Evolutionary conservation across 2,113 vertebrate genomes (phyloP).

Genomic region (Formicarius rufipectus): DNA sequence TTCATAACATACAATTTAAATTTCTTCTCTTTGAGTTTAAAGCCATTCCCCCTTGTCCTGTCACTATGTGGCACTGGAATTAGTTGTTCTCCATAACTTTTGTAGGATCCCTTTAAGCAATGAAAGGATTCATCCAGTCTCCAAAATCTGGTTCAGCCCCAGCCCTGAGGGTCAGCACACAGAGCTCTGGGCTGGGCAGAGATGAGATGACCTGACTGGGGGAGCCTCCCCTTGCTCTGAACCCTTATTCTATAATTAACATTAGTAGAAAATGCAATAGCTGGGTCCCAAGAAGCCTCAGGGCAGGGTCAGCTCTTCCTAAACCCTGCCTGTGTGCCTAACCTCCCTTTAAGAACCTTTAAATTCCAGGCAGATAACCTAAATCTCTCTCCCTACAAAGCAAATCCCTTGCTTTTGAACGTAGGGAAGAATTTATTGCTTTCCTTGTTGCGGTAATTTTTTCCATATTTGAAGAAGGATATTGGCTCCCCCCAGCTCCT

Average conservation of each 20-base stretch:
- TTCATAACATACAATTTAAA: not conserved
- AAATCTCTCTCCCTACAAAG: constrained; percentile 3
- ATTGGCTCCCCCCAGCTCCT: not conserved
- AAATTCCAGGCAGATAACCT: not conserved
- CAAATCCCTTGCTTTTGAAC: constrained; percentile 12
- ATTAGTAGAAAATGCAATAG: not conserved
- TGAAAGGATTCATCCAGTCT: not conserved
- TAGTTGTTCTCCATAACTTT: not conserved
- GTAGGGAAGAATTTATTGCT: not conserved
- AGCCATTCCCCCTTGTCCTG: not conserved
- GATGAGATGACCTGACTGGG: not conserved
- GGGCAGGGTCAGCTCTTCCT: not conserved
- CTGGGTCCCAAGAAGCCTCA: not conserved
- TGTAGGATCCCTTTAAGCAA: not conserved
- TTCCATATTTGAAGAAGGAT: not conserved
- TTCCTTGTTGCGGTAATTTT: not conserved
- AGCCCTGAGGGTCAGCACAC: not conserved
- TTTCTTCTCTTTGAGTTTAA: not conserved
- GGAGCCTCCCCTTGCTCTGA: not conserved
- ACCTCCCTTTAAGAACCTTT: not conserved
- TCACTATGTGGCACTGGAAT: not conserved
- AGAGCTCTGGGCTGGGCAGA: not conserved
- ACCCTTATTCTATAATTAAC: not conserved
- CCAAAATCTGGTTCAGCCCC: not conserved
- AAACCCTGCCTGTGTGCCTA: not conserved